phyloP scores from a whole-genome alignment of 2,797 vertebrate species.

The Kryptolebias ocellatus region DNA sequence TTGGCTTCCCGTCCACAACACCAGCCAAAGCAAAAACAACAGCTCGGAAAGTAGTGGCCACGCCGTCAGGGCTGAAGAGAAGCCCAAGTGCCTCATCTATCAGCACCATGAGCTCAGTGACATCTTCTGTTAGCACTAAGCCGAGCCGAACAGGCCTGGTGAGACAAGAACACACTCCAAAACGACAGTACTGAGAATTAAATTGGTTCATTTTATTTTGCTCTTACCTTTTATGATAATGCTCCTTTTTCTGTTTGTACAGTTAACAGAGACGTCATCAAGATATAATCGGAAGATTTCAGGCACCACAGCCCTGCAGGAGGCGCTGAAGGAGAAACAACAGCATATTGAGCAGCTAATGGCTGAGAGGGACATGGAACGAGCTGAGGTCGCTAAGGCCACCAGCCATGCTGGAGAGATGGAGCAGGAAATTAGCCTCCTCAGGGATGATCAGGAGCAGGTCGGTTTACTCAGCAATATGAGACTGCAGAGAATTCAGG shows the following conservation, averaged over 20 bases:
- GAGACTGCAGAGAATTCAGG: not conserved
- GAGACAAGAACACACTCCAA: constrained; percentile 62
- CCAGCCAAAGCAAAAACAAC: constrained; percentile 94
- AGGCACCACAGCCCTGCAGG: constrained; percentile 96
- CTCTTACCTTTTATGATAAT: constrained; percentile 5
- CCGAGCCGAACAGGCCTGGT: constrained; percentile 98
- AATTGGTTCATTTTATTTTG: not conserved
- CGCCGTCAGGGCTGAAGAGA: constrained; percentile 88
- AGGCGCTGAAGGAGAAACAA: constrained; percentile 98
- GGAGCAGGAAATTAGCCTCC: constrained; percentile 90
- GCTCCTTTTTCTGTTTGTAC: constrained; percentile 51
- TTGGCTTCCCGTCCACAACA: constrained; percentile 97
- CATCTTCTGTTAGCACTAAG: constrained; percentile 95
- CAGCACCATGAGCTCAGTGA: constrained; percentile 96
- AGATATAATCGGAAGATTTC: constrained; percentile 97
- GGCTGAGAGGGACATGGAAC: constrained; percentile 95
- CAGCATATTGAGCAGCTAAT: constrained; percentile 98
- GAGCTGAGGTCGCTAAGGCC: constrained; percentile 96
- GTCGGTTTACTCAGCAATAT: constrained; percentile 71
- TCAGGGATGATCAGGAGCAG: constrained; percentile 94
- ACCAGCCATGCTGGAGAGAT: constrained; percentile 95
- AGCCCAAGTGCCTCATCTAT: constrained; percentile 96
- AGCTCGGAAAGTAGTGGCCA: constrained; percentile 85
- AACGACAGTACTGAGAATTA: not conserved
- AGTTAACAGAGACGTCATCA: constrained; percentile 98